Percentiles rank a stretch among this genome's conserved stretches.
These are phyloP conservation scores for Coendou prehensilis DNA, from an alignment of 2,797 vertebrate species.

Conservation along the genomic window DNA sequence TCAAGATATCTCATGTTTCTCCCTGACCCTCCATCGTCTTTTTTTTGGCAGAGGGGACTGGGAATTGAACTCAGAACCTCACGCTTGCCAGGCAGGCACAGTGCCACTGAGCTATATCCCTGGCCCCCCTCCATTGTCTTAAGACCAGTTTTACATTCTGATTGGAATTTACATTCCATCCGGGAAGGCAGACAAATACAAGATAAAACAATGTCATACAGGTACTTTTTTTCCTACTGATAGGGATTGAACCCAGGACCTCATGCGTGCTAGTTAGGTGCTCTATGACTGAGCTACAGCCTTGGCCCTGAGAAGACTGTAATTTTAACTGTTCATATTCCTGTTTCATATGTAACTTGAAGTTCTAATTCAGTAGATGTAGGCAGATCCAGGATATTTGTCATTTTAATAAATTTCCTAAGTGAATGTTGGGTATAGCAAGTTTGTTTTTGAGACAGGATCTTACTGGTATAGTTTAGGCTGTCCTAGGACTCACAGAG, in stretches of 20 bases:
- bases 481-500: background rate
- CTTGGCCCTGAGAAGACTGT: background rate
- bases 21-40: background rate
- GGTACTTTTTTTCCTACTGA: background rate
- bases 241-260: background rate
- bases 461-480: background rate
- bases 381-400: background rate
- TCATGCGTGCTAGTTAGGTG: no score
- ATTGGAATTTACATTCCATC: background rate
- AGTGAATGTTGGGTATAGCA: background rate
- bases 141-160: background rate
- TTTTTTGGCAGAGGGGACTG: no score
- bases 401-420: slow-evolving; percentile 6
- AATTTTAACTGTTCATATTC: background rate
- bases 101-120: no score
- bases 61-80: no score
- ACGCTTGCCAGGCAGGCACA: no score
- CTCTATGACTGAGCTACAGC: background rate
- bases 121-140: no score
- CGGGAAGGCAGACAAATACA: background rate
- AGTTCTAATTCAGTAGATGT: background rate
- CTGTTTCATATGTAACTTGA: background rate
- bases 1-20: background rate
- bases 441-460: background rate
- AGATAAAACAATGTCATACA: background rate